Evolutionary conservation across 2,797 vertebrate species (phyloP), one percentile per base, ranked within the genome.

Genomic region (Graptemys geographica): DNA sequence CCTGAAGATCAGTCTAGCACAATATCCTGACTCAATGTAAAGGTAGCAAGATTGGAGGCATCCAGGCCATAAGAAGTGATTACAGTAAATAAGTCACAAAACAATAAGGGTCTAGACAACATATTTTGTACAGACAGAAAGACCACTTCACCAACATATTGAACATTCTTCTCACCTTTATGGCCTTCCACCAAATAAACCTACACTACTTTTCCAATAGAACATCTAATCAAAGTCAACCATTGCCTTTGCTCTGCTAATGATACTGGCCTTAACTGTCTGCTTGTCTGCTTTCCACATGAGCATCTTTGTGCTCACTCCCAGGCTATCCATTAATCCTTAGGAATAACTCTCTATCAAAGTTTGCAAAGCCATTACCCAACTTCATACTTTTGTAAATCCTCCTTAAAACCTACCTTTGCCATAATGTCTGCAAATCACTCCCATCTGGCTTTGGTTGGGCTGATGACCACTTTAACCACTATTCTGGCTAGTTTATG

Each of bases 21-120:
- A 72, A 72, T 23, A 23, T 90, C 57, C 3, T 92, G 55, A 94
- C 89, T 57, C 27, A 49, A 93, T 49, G 12, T 31, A 28, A 87
- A 87, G 37, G 90, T 79, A 11, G 86, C 16, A 55, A 88, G 76
- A 88, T 28, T 80, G 62, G 79, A 11, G 62, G 84, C 16, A 59
- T 81, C 78, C 21, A 41, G 94, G 53, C 78, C 72, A 87, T 4
- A 65, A 72, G 21, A 94, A 93, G 41, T 51, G 94, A 90, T 85
- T 90, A 83, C 19, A 81, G 76, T 51, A 55, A 52, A 16, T 84
- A 90, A 92, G 86, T 37, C n/a, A 90, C 4, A 94, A 41, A 41
- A 90, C 47, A 11, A 89, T 82, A 56, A 91, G 37, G 76, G 8
- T 78, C 69, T 81, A 78, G 19, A 62, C 23, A n/a, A 28, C n/a